These are phyloP conservation scores for Progne subis DNA, from an alignment of 2,113 vertebrate genomes.

Conservation along the genomic window DNA sequence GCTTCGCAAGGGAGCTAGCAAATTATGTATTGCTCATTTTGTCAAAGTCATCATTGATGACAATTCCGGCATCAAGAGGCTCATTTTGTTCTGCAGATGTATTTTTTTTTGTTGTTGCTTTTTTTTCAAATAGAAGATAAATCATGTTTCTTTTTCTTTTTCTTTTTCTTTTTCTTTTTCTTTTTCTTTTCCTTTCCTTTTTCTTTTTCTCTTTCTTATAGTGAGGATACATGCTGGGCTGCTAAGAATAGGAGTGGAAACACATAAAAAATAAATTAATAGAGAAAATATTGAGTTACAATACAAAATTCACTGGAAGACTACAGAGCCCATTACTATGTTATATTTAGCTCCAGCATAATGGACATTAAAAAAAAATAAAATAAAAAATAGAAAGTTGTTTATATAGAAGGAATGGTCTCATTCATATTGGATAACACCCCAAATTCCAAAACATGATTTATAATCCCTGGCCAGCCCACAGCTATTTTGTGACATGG, in stretches of 20 bases:
- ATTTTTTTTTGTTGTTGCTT: too few species aligned
- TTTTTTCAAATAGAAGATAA: slow-evolving; percentile 79
- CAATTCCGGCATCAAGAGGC: slow-evolving; percentile 84
- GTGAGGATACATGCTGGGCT: neutral
- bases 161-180: neutral
- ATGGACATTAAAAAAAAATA: neutral
- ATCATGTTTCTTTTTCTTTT: neutral
- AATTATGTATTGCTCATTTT: slow-evolving; percentile 85
- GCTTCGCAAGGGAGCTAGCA: slow-evolving; percentile 77
- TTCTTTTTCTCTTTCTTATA: neutral
- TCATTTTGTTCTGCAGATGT: slow-evolving; percentile 83
- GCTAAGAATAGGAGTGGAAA: slow-evolving; percentile 41
- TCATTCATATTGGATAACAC: slow-evolving; percentile 33
- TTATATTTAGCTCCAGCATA: slow-evolving; percentile 67
- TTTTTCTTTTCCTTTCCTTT: neutral
- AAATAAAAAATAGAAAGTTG: slow-evolving; percentile 31
- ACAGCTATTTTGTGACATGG: neutral
- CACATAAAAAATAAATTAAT: slow-evolving; percentile 68
- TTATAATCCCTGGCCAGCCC: slow-evolving; percentile 4
- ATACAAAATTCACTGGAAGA: slow-evolving; percentile 54
- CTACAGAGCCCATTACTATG: slow-evolving; percentile 22
- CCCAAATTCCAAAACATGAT: slow-evolving; percentile 19
- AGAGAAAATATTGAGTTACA: slow-evolving; percentile 41
- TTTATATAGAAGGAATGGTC: slow-evolving; percentile 51
- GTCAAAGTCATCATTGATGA: slow-evolving; percentile 84